Conservation (phyloP, 2,888 invertebrate species). For the Cosmia trapezina region DNA sequence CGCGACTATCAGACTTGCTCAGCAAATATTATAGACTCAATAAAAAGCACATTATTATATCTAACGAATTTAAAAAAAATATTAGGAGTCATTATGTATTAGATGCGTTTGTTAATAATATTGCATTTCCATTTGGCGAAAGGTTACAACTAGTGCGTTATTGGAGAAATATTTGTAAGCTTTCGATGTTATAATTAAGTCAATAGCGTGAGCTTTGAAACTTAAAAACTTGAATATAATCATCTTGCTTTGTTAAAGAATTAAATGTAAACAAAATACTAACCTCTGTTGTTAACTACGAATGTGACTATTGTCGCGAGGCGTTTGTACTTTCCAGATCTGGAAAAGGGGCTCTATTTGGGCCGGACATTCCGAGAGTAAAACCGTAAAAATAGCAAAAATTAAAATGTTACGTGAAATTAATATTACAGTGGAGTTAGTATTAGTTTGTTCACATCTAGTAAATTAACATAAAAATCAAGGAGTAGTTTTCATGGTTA, state of each 20-base stretch:
- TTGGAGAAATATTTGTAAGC: conserved; percentile 64
- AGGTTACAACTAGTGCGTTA: conserved; percentile 75
- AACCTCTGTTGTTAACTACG: not conserved
- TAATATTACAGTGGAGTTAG: too few relatives aligned
- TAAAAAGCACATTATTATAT: conserved; percentile 74
- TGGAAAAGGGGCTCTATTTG: not conserved
- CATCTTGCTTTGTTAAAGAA: not conserved
- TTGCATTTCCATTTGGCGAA: conserved; percentile 64
- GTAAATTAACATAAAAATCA: not conserved
- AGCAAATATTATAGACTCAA: conserved; percentile 67
- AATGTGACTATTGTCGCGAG: not conserved
- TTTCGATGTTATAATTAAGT: conserved; percentile 17
- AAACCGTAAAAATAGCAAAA: not conserved
- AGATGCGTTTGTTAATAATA: conserved; percentile 65
- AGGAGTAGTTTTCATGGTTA: not conserved
- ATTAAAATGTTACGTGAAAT: too few relatives aligned
- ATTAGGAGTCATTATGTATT: conserved; percentile 72
- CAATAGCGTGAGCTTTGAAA: conserved; percentile 4
- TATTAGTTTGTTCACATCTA: too few relatives aligned
- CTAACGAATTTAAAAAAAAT: conserved; percentile 79
- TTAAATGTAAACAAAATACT: not conserved
- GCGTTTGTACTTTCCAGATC: not conserved
- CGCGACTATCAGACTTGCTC: conserved; percentile 71
- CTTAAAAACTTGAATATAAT: not conserved
- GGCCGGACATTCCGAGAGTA: not conserved